These are phyloP conservation scores for Lucinisca nassula DNA, from an alignment of 2,888 invertebrate genomes.

Conservation along the genomic window DNA sequence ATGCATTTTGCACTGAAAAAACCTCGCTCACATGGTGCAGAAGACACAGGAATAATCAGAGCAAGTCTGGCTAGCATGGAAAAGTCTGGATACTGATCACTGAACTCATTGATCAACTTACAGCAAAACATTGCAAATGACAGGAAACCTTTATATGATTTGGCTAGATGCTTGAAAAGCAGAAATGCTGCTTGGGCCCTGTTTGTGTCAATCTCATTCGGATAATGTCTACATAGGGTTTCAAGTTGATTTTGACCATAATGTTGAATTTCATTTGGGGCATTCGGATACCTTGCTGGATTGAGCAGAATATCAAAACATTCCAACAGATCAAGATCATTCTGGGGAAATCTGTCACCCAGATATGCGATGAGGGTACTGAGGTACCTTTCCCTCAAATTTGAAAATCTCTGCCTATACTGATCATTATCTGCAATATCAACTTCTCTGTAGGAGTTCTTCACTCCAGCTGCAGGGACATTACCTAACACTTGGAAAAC, in stretches of 20 bases:
- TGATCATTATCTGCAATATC: conserved; percentile 22
- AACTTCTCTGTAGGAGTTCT: conserved; percentile 17
- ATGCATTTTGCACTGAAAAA: conserved; percentile 47
- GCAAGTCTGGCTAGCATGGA: conserved; percentile 44
- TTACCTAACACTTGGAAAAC: conserved; percentile 22
- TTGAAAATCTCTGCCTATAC: conserved; percentile 17
- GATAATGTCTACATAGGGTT: not conserved
- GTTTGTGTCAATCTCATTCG: not conserved
- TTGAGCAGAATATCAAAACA: conserved; percentile 37
- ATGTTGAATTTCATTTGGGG: not conserved
- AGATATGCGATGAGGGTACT: conserved; percentile 24
- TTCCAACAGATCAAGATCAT: conserved; percentile 31
- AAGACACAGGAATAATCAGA: conserved; percentile 56
- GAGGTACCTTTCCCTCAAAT: conserved; percentile 23
- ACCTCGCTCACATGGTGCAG: conserved; percentile 62
- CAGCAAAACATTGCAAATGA: not conserved
- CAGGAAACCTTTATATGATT: conserved; percentile 10
- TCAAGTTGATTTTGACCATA: conserved; percentile 20
- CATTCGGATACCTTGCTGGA: conserved; percentile 35
- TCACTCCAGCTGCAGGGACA: not conserved
- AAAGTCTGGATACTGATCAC: conserved; percentile 35
- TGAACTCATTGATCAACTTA: conserved; percentile 6
- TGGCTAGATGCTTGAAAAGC: conserved; percentile 25
- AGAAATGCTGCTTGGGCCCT: conserved; percentile 18
- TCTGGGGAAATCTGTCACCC: conserved; percentile 23